A percentile compares a stretch with the other conserved stretches of the same genome.
phyloP scores from a whole-genome alignment of 2,113 vertebrate genomes.

The Labeo rohita region DNA sequence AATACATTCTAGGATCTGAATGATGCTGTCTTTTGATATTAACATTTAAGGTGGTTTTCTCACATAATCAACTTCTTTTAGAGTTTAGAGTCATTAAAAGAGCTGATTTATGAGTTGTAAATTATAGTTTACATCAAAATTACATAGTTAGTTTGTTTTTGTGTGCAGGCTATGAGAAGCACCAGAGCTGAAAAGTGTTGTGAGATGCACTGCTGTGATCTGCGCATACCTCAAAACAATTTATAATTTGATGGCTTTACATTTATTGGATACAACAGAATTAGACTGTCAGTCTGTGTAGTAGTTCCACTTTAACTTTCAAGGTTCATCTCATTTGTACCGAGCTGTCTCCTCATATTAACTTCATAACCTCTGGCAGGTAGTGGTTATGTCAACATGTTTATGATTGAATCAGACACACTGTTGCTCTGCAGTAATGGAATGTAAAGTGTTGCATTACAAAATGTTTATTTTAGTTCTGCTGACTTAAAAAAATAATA shows the following conservation, averaged over 20 bases:
- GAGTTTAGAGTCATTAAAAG: not conserved
- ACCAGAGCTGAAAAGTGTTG: not conserved
- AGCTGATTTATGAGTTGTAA: not conserved
- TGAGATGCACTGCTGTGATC: not conserved
- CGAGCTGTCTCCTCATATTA: not conserved
- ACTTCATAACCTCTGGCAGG: constrained; percentile 16
- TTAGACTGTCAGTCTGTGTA: not conserved
- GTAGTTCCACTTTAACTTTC: not conserved
- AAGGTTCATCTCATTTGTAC: not conserved
- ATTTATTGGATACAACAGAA: not conserved
- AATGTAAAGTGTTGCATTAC: constrained; percentile 55
- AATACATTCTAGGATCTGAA: not conserved
- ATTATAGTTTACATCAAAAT: not conserved
- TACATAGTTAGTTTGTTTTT: not conserved
- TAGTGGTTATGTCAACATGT: constrained; percentile 24
- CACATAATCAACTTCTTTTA: not conserved
- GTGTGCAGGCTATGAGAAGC: not conserved
- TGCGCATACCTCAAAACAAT: not conserved
- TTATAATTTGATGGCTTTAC: not conserved
- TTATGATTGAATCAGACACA: constrained; percentile 30
- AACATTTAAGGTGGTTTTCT: not conserved
- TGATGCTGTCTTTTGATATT: not conserved
- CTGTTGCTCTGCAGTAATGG: constrained; percentile 35
- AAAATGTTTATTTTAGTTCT: constrained; percentile 57
- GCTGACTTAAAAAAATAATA: constrained; percentile 48